Base-by-base conservation (phyloP, 2,888 invertebrate genomes). In the Fissipunctia ypsillon region DNA sequence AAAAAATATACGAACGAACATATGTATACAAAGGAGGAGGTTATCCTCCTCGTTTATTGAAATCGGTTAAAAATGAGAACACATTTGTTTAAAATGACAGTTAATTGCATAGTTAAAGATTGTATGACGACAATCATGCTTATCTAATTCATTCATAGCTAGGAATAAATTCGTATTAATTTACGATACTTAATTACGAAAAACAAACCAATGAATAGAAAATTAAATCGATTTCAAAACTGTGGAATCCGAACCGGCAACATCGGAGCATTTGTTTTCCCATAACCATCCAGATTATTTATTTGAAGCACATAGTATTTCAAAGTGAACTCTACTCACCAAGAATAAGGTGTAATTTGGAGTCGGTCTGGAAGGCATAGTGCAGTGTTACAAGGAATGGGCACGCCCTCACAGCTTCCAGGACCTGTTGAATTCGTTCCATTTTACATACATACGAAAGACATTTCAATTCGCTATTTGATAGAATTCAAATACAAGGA, bases 301-400 rank as follows among this genome's bases (percentile, higher is more conserved):
- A 35, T 35, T 14, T 25, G 50, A 38, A 52, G 9, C 28, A 54
- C 28, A 38, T 19, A 52, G 14, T 22, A 28, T 50, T 38, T 31
- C 2, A 78, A 84, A 84, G 70, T 76, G 22, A 69, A 76, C 77
- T 80, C 28, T 76, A 96, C 97, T 97, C 95, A 99, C 99, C 99
- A 92, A 99, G 97, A 88, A 99, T 99, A 87, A 99, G 97, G 96
- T 99, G 99, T 85, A 99, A 97, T 96, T 99, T 99, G 69, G 99
- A 98, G 90, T 99, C 99, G 14, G 99, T 99, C 96, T 99, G 99
- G 97, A 99, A 99, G 92, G 99, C 99, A 95, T 99, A 99, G 95
- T 99, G 99, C 85, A 99, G 97, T 54, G 99, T 99, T 88, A 99
- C 99, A 85, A 99, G 97, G 96, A 99, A 99, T 69, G 99, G 99